Evolutionary conservation across 2,888 invertebrate species (phyloP).

Genomic region (Cerastis leucographa): DNA sequence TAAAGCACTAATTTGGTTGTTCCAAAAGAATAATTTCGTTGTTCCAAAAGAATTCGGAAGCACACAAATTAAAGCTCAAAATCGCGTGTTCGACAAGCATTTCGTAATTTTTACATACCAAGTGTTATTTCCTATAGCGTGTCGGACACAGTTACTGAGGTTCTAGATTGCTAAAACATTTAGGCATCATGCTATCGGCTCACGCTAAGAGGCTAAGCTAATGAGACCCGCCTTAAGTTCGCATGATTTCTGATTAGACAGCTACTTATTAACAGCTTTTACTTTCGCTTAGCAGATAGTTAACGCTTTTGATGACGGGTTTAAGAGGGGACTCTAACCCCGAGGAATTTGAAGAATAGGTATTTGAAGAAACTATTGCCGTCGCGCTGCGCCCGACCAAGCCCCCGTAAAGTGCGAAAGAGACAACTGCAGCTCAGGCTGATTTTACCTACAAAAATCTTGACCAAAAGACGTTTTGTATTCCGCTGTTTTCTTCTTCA

Average conservation of each 20-base stretch:
- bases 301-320: neutral
- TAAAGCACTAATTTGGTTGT: neutral
- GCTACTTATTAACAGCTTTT: slow-evolving; percentile 3
- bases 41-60: slow-evolving; percentile 10
- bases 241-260: slow-evolving; percentile 43
- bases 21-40: neutral
- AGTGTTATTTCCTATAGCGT: slow-evolving; percentile 50
- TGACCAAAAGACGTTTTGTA: too few species aligned
- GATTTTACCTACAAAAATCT: too few species aligned
- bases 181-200: slow-evolving; percentile 36
- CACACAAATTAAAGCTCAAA: slow-evolving; percentile 11
- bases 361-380: too few species aligned
- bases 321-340: too few species aligned
- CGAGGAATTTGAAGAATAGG: too few species aligned
- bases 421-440: too few species aligned
- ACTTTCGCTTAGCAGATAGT: slow-evolving; percentile 14
- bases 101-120: slow-evolving; percentile 20
- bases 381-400: too few species aligned
- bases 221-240: slow-evolving; percentile 43
- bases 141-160: slow-evolving; percentile 17
- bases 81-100: slow-evolving; percentile 39
- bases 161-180: slow-evolving; percentile 51
- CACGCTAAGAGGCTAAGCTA: slow-evolving; percentile 39
- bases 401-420: too few species aligned
- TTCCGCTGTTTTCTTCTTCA: too few species aligned